Evolutionary conservation across 2,888 invertebrate genomes (phyloP).

Genomic region (Pasiphila rectangulata): DNA sequence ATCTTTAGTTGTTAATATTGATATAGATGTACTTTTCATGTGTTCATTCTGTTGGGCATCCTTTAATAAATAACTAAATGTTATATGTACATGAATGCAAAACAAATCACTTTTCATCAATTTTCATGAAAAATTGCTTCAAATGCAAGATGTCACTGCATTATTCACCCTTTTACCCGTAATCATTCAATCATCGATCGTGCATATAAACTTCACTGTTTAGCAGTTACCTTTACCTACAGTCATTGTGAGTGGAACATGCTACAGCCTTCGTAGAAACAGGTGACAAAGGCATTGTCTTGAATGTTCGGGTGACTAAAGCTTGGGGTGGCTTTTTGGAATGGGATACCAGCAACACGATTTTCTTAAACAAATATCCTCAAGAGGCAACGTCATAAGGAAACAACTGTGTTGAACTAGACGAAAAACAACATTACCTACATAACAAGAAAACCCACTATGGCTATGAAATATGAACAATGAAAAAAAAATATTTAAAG

Average conservation of each 20-base stretch:
- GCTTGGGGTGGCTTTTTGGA: conserved; percentile 45
- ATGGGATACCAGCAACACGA: conserved; percentile 16
- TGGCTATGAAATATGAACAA: background rate
- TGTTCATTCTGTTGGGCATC: too few relatives aligned
- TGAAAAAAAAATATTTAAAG: background rate
- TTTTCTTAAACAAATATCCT: too few relatives aligned
- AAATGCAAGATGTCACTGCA: conserved; percentile 11
- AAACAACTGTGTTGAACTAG: too few relatives aligned
- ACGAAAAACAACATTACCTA: too few relatives aligned
- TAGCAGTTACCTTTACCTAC: conserved; percentile 23
- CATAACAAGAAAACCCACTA: too few relatives aligned
- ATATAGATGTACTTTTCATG: too few relatives aligned
- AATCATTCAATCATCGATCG: conserved; percentile 29
- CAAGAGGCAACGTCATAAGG: background rate
- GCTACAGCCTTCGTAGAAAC: conserved; percentile 53
- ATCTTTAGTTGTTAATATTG: too few relatives aligned
- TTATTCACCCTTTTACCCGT: conserved; percentile 24
- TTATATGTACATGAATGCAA: too few relatives aligned
- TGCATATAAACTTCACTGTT: conserved; percentile 15
- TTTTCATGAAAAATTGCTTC: too few relatives aligned
- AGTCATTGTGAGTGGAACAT: conserved; percentile 28
- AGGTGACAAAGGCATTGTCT: conserved; percentile 73
- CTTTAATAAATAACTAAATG: too few relatives aligned
- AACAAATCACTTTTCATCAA: too few relatives aligned
- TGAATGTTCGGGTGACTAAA: conserved; percentile 59